Evolutionary conservation across 2,888 invertebrate species (phyloP), one percentile per base, ranked within the genome.

Genomic region (Carpatolechia fugitivella): DNA sequence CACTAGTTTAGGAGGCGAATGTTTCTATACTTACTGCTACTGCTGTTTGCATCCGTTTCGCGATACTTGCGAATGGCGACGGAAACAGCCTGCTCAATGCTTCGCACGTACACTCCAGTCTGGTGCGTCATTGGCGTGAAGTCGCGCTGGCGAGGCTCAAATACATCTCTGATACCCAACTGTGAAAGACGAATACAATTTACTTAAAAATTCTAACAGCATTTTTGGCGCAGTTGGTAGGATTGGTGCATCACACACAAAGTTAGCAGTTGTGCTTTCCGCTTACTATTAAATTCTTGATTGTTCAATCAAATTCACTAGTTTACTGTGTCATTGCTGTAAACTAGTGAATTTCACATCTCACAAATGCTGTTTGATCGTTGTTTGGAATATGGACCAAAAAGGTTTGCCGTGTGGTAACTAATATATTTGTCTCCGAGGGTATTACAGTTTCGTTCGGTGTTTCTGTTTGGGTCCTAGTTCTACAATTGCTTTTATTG

Each of bases 1-100:
- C n/a, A n/a, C n/a, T 24, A 24, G 6, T 24, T 3, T 24, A 24
- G 3, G 24, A 24, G 24, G 6, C 6, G 24, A 24, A 29, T 10
- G 16, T 8, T 1, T 7, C 8, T 35, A 8, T 35, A 36, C 49
- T 33, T 35, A 49, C 48, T 48, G 91, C 92, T 79, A 65, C 90
- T 86, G 66, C 82, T 89, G 63, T 91, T 91, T 1, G 90, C 85
- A 69, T 93, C 84, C 55, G 85, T 83, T n/a, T 82, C 92, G 65
- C 92, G 91, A 77, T 95, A 95, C 78, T 96, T 96, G 70, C 94
- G 92, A 66, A 96, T 95, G 70, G 94, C 94, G 13, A 97, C 95
- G 52, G 95, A 95, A 59, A 97, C 95, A 14, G 94, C 94, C 82
- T 96, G 96, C 79, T 96, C 96, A 66, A 96, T 93, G 78, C 96